These are phyloP conservation scores for Paramormyrops hopkinsi DNA, from an alignment of 2,797 vertebrate species.

Conservation along the genomic window DNA sequence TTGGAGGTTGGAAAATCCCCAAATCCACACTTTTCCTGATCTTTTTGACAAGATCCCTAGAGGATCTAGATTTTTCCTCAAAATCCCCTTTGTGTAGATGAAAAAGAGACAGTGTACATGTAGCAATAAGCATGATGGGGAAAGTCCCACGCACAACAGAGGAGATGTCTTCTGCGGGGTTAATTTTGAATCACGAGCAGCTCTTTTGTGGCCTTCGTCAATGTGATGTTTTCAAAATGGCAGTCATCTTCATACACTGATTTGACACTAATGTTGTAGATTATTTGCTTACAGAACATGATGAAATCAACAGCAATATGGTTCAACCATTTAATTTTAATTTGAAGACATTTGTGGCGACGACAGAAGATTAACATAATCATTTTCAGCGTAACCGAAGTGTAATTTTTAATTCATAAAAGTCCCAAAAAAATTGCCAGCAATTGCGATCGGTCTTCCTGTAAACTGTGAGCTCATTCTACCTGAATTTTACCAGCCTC, in stretches of 20 bases:
- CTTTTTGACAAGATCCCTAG: neutral
- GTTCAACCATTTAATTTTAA: neutral
- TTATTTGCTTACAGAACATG: neutral
- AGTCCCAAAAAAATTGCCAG: neutral
- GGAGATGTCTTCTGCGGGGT: neutral
- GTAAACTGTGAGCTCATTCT: neutral
- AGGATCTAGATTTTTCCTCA: neutral
- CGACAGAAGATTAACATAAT: neutral
- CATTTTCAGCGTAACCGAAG: neutral
- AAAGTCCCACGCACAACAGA: neutral
- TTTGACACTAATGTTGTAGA: neutral
- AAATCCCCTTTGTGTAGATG: neutral
- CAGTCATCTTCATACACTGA: neutral
- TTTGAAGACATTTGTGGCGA: neutral
- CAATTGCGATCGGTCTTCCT: neutral
- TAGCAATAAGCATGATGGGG: neutral
- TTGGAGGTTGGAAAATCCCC: neutral
- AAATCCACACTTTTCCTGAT: neutral
- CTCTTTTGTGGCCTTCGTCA: neutral
- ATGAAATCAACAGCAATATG: slow-evolving; percentile 9
- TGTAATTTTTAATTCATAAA: neutral
- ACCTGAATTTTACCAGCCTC: neutral
- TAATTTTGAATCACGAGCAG: neutral
- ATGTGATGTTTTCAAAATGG: neutral
- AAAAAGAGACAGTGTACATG: neutral